These are phyloP conservation scores for Leptodactylus fallax DNA, from an alignment of 2,797 vertebrate genomes.

Conservation along the genomic window DNA sequence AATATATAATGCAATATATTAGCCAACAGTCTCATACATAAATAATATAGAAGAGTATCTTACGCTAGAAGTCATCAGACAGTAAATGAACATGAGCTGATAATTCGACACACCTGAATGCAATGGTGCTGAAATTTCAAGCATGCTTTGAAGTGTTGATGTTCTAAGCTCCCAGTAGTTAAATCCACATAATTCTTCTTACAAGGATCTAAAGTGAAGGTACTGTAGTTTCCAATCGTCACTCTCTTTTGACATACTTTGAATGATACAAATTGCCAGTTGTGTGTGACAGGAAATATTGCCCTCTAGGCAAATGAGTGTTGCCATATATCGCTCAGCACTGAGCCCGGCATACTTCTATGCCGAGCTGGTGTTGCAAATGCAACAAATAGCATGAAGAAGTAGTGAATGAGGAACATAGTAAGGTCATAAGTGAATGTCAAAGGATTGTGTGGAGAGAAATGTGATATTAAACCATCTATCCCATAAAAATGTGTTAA, in stretches of 20 bases:
- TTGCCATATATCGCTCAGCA: not conserved
- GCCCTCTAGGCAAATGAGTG: constrained; percentile 2
- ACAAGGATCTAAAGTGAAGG: constrained; percentile 8
- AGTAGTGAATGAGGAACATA: not conserved
- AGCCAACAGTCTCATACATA: not conserved
- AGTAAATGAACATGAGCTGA: not conserved
- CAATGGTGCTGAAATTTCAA: not conserved
- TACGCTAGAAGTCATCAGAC: not conserved
- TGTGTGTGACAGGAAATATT: constrained; percentile 12
- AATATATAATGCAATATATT: not conserved
- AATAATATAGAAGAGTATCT: not conserved
- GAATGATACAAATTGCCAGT: constrained; percentile 13
- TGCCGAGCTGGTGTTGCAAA: not conserved
- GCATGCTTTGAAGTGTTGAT: constrained; percentile 29
- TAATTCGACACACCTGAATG: constrained; percentile 22
- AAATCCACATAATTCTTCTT: constrained; percentile 2
- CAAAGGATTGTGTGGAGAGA: not conserved
- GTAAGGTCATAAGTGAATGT: not conserved
- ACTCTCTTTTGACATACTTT: not conserved
- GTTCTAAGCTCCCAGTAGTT: not conserved
- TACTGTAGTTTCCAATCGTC: not conserved
- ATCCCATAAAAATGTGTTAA: not conserved
- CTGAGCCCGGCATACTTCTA: not conserved
- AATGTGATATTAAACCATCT: not conserved
- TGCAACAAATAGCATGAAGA: not conserved